Evolutionary conservation across 2,797 vertebrate genomes (phyloP), one percentile per base, ranked within the genome.

Genomic region (Coranthus polyacanthus): DNA sequence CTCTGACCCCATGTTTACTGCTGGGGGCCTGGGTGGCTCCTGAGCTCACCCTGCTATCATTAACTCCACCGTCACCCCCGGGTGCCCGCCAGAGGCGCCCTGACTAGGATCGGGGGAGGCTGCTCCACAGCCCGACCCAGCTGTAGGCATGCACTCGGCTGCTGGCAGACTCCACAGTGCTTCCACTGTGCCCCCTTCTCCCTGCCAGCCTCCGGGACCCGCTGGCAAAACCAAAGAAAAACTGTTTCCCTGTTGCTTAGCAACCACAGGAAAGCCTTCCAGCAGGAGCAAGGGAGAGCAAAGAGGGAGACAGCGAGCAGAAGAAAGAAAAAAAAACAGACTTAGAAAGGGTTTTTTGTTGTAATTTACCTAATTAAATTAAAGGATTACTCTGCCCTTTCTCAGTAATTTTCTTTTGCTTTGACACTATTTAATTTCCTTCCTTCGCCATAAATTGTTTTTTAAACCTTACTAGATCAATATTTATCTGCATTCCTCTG

Each of bases 221-320:
- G 53, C 78, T 79, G 80, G 82, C 72, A 56, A 75, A 81, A 53
- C 58, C 58, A 82, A 86, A 79, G 79, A 81, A 79, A 86, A 89
- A 88, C 60, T 75, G 81, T 90, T 89, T 89, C 78, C 62, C 79
- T 92, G 91, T 92, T 93, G 75, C 91, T 77, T 88, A 74, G 92
- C 88, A 92, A 92, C 91, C 59, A 13, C 43, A 69, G 81, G 64
- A 90, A 91, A 86, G 72, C 75, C 73, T 78, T 85, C 71, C 72
- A 88, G 83, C 60, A 10, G 63, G 59, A 83, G 72, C 37, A 9
- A 74, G 36, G 56, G 58, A 67, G 51, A 66, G 57, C 15, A 61
- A 73, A 74, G 21, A 65, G 26, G 62, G 37, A 82, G 55, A 65
- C 72, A 68, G 49, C 24, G 46, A 2, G 55, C 41, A 54, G 17